These are phyloP conservation scores for Carassius auratus DNA, from an alignment of 2,113 vertebrate genomes.

Conservation along the genomic window DNA sequence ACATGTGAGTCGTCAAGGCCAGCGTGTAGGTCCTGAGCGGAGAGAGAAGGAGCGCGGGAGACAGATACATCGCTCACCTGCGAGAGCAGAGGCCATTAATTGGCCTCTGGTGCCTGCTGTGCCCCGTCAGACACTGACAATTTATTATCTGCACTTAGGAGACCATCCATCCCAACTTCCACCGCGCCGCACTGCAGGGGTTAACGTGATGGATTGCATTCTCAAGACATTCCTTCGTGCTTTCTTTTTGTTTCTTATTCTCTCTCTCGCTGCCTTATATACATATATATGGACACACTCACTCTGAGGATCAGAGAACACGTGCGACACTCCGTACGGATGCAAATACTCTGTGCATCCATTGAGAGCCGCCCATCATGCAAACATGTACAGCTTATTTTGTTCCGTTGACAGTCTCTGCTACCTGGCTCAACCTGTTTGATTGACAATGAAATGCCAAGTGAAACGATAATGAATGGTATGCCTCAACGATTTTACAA, in stretches of 20 bases:
- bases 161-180: conserved; percentile 75
- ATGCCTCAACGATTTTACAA: background rate
- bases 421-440: background rate
- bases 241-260: conserved; percentile 35
- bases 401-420: background rate
- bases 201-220: conserved; percentile 59
- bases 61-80: conserved; percentile 71
- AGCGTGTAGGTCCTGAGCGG: conserved; percentile 8
- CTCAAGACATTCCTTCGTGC: conserved; percentile 54
- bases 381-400: background rate
- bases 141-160: conserved; percentile 77
- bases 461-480: background rate
- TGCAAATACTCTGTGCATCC: background rate
- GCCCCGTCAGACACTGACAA: conserved; percentile 67
- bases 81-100: conserved; percentile 68
- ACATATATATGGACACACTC: conserved; percentile 9
- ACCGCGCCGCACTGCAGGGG: conserved; percentile 52
- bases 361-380: background rate
- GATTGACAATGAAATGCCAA: background rate
- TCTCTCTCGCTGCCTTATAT: background rate
- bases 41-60: conserved; percentile 18
- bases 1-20: conserved; percentile 30
- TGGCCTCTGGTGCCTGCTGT: conserved; percentile 67
- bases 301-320: background rate
- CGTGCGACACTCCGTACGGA: background rate